phyloP scores from a whole-genome alignment of 2,888 invertebrate species.

The Athripsodes cinereus region DNA sequence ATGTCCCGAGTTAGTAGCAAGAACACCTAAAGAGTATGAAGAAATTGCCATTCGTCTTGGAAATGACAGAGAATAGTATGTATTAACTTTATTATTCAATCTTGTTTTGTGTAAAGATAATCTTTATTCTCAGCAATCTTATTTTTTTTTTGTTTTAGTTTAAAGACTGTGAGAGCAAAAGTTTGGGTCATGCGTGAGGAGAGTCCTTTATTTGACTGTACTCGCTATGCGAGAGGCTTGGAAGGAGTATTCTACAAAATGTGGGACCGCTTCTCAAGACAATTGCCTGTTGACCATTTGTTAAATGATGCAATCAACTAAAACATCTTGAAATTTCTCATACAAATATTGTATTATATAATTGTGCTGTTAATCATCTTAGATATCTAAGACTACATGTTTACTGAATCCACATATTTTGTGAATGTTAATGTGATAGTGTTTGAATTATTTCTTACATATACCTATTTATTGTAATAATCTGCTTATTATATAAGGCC shows the following conservation, averaged over 20 bases:
- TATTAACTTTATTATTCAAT: conserved; percentile 32
- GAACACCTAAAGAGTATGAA: conserved; percentile 81
- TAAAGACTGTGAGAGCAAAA: conserved; percentile 84
- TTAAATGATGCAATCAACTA: not conserved
- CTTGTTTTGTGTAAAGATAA: conserved; percentile 37
- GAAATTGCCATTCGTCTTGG: conserved; percentile 90
- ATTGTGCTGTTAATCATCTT: too few relatives aligned
- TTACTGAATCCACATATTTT: too few relatives aligned
- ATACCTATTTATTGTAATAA: too few relatives aligned
- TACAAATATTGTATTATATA: not conserved
- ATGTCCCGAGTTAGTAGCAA: conserved; percentile 90
- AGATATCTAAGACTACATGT: not conserved
- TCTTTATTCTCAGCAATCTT: not conserved
- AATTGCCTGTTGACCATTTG: not conserved
- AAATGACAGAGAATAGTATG: conserved; percentile 68
- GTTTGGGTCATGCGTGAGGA: conserved; percentile 86
- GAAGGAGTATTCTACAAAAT: conserved; percentile 83
- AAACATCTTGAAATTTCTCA: too few relatives aligned
- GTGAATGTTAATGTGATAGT: too few relatives aligned
- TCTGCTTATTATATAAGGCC: too few relatives aligned
- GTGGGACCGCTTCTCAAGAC: conserved; percentile 72
- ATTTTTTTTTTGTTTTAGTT: conserved; percentile 44
- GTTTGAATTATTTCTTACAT: too few relatives aligned
- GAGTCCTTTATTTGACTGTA: conserved; percentile 88
- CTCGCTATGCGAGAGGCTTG: conserved; percentile 80